These are phyloP conservation scores for Prochilodus magdalenae DNA, from an alignment of 2,113 vertebrate genomes.

Conservation along the genomic window DNA sequence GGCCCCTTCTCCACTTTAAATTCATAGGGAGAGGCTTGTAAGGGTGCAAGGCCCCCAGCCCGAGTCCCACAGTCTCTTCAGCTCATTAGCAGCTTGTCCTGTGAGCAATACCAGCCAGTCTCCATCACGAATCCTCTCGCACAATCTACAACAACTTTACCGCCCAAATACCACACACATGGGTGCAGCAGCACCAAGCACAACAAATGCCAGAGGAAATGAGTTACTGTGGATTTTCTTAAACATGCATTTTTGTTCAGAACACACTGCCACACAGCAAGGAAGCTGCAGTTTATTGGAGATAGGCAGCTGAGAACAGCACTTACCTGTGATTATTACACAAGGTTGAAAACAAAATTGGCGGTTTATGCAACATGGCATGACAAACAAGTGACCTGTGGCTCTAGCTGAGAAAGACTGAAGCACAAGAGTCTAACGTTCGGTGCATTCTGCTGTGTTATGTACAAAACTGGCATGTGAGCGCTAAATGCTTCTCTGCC, in stretches of 20 bases:
- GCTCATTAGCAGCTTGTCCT: constrained; percentile 31
- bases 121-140: background rate
- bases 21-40: constrained; percentile 1
- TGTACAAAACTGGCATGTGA: no score
- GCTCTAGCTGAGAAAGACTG: no score
- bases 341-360: no score
- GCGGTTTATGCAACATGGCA: background rate
- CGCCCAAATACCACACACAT: background rate
- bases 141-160: background rate
- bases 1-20: constrained; percentile 15
- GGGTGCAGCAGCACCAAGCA: background rate
- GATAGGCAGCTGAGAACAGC: background rate
- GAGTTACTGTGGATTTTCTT: background rate
- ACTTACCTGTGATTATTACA: background rate
- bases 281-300: no score
- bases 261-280: background rate
- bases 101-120: background rate
- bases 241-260: background rate
- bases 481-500: no score
- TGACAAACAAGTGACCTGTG: background rate
- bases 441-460: no score
- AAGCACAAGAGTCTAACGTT: no score
- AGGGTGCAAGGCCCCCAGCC: background rate
- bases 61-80: background rate
- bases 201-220: background rate